A percentile compares a stretch with the other conserved stretches of the same genome.
Evolutionary conservation across 1,140 invertebrate genomes (phyloP).

Genomic region (Apis florea): DNA sequence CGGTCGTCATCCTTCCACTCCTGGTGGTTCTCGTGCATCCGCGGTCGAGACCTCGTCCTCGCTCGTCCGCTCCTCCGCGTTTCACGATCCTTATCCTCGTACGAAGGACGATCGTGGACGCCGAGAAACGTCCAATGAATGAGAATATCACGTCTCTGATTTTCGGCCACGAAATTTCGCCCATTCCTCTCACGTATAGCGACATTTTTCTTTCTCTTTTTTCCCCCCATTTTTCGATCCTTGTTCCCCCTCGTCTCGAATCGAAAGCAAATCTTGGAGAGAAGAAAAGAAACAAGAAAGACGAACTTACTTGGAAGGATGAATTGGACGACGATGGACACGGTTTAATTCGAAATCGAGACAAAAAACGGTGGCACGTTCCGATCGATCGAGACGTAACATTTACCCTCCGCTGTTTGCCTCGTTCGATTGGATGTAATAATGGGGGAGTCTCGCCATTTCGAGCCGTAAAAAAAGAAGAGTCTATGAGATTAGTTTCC

Average conservation of each 20-base stretch:
- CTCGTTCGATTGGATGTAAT: neutral
- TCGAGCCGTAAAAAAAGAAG: neutral
- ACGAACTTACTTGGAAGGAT: neutral
- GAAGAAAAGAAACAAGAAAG: neutral
- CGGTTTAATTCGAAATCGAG: conserved; percentile 35
- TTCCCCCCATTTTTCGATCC: too few relatives aligned
- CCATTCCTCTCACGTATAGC: conserved; percentile 14
- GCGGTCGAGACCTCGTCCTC: conserved; percentile 43
- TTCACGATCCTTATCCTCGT: conserved; percentile 48
- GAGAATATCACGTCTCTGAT: conserved; percentile 28
- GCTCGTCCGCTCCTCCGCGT: neutral
- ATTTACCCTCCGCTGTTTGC: neutral
- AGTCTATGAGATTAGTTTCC: neutral
- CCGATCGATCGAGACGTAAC: neutral
- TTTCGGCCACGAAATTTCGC: neutral
- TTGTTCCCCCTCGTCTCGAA: too few relatives aligned
- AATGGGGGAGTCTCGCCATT: neutral
- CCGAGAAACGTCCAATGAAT: conserved; percentile 32
- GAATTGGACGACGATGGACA: conserved; percentile 9
- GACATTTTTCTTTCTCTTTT: neutral
- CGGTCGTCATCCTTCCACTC: conserved; percentile 56
- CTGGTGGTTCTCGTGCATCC: conserved; percentile 50
- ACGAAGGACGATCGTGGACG: conserved; percentile 48
- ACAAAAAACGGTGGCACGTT: conserved; percentile 6
- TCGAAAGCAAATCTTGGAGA: too few relatives aligned